Evolutionary conservation across 2,113 vertebrate species (phyloP), one percentile per base, ranked within the genome.

Genomic region (Corydoras sp.): DNA sequence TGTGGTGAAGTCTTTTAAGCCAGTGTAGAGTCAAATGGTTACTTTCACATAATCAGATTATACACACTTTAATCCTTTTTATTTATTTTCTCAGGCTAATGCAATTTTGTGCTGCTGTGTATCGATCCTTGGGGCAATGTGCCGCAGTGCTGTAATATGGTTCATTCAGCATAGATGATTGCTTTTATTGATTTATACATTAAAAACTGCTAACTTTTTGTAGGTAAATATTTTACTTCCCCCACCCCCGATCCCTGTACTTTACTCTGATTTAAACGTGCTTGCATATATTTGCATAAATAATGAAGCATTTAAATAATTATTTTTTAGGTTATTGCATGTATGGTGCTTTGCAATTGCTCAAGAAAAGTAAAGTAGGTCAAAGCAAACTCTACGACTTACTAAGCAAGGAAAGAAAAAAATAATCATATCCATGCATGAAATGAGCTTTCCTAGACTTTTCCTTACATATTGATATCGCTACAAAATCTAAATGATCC

Each of bases 1-100:
- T 70, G 65, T 79, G n/a, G 65, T 78, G 61, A 74, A 75, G 69
- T 63, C 60, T 61, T 61, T 62, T 10, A 77, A 78, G 56, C 62
- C 51, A 74, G 75, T 75, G 76, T 80, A 80, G 73, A 78, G n/a
- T 68, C 65, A 81, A 75, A 78, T 59, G 68, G 13, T 73, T 72
- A 74, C 71, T 72, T 79, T 75, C 35, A 54, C 49, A 60, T 79
- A 75, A 85, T 85, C 73, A 79, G 76, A 86, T 84, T 79, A 83
- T 69, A 56, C 71, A 75, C 68, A 76, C 76, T 78, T 75, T 83
- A 80, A 79, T 75, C 76, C 71, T 74, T 43, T 79, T 80, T 75
- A 82, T 83, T 79, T 81, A 80, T 81, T 80, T 80, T 83, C 72
- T 71, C 69, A 81, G 73, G 75, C 71, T 77, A 71, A 84, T 80